Evolutionary conservation across 2,888 invertebrate species (phyloP).

Genomic region (Microplitis manilae): DNA sequence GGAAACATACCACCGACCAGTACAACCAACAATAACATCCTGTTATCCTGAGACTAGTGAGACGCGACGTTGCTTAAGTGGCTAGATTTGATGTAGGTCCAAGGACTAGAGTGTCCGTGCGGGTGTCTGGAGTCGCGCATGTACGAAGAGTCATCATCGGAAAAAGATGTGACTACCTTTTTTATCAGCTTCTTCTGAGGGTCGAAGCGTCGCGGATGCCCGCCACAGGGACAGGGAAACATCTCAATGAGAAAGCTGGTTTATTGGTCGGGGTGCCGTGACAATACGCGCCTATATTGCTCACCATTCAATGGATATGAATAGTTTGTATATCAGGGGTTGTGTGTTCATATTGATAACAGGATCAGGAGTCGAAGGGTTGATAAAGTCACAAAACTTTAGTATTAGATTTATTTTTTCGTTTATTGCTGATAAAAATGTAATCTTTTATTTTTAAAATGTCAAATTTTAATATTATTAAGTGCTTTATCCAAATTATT

Average conservation of each 20-base stretch:
- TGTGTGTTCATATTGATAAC: background rate
- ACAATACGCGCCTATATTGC: slow-evolving; percentile 4
- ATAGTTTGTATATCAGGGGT: background rate
- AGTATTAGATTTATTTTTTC: background rate
- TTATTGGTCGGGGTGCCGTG: background rate
- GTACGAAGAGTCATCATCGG: slow-evolving; percentile 51
- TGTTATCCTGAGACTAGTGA: slow-evolving; percentile 67
- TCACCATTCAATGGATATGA: background rate
- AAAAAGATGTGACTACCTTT: slow-evolving; percentile 65
- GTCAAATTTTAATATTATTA: background rate
- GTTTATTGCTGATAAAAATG: background rate
- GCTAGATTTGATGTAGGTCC: slow-evolving; percentile 46
- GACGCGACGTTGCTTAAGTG: slow-evolving; percentile 68
- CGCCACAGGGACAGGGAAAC: slow-evolving; percentile 65
- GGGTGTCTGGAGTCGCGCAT: slow-evolving; percentile 55
- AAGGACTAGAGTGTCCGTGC: slow-evolving; percentile 46
- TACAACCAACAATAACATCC: slow-evolving; percentile 57
- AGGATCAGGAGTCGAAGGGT: background rate
- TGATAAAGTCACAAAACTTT: background rate
- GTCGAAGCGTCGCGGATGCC: slow-evolving; percentile 70
- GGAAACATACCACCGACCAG: slow-evolving; percentile 16
- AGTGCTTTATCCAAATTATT: too few species aligned
- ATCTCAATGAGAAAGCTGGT: slow-evolving; percentile 48
- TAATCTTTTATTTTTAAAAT: background rate
- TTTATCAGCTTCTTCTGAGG: slow-evolving; percentile 67